Evolutionary conservation across 1,140 invertebrate species (phyloP).

Genomic region (Bicyclus anynana): DNA sequence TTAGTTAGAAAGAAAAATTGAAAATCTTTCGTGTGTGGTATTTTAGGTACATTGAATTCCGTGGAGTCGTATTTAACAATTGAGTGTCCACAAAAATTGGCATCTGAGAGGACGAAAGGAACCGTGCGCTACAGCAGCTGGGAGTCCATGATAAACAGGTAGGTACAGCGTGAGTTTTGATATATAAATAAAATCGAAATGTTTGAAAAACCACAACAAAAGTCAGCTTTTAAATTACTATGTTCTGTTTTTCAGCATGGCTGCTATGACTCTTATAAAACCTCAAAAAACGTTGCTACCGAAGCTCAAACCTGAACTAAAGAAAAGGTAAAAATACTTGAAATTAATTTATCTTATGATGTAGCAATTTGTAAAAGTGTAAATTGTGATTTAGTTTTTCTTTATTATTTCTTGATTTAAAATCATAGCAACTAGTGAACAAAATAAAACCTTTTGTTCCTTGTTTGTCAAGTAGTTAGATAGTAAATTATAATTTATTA

Average conservation of each 20-base stretch:
- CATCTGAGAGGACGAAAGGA: constrained; percentile 49
- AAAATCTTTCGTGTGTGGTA: not conserved
- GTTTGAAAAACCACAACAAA: too few relatives aligned
- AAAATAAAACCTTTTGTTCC: too few relatives aligned
- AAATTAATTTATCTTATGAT: too few relatives aligned
- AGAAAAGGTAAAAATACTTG: constrained; percentile 59
- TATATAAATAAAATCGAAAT: too few relatives aligned
- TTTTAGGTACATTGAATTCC: constrained; percentile 83
- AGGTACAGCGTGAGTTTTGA: not conserved
- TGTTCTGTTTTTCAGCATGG: constrained; percentile 41
- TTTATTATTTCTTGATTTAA: too few relatives aligned
- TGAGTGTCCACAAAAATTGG: not conserved
- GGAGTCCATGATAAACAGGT: constrained; percentile 87
- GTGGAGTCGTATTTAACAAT: constrained; percentile 84
- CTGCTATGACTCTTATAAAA: constrained; percentile 60
- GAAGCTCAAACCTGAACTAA: constrained; percentile 79
- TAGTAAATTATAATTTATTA: too few relatives aligned
- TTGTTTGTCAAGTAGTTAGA: too few relatives aligned
- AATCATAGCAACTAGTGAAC: too few relatives aligned
- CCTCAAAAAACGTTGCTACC: constrained; percentile 82
- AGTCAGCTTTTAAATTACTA: too few relatives aligned
- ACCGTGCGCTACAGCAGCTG: constrained; percentile 87
- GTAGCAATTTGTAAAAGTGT: too few relatives aligned
- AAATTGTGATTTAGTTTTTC: too few relatives aligned
- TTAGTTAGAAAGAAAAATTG: too few relatives aligned